phyloP scores from a whole-genome alignment of 2,113 vertebrate species.

The Rhynchopsitta pachyrhyncha region DNA sequence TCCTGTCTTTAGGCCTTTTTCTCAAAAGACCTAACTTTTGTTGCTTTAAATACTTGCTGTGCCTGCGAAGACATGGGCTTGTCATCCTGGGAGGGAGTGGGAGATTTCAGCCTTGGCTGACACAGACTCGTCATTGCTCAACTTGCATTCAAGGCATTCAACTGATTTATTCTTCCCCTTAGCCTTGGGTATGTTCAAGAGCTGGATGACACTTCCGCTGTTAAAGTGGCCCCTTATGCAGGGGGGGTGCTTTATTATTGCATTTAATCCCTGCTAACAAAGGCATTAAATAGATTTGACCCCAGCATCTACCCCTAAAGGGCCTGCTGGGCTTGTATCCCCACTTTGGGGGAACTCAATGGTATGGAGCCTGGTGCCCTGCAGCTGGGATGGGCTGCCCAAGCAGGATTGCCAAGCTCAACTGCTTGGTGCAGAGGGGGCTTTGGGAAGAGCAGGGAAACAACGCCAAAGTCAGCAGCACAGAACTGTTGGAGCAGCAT shows the following conservation, averaged over 20 bases:
- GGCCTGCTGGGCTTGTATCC: background rate
- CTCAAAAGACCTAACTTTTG: background rate
- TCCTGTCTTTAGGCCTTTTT: background rate
- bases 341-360: accelerated
- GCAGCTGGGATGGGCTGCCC: background rate
- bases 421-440: background rate
- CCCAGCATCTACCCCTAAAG: background rate
- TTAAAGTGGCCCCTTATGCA: background rate
- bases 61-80: background rate
- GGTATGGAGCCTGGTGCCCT: accelerated
- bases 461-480: background rate
- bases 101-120: background rate
- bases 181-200: background rate
- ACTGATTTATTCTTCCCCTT: background rate
- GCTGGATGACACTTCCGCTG: accelerated
- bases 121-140: accelerated
- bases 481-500: background rate
- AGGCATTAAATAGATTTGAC: background rate
- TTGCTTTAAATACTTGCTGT: background rate
- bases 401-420: background rate
- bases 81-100: background rate
- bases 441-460: background rate
- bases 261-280: background rate
- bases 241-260: background rate
- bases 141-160: background rate